Evolutionary conservation across 2,797 vertebrate species (phyloP), one percentile per base, ranked within the genome.

Genomic region (Spinibarbus caldwelli): DNA sequence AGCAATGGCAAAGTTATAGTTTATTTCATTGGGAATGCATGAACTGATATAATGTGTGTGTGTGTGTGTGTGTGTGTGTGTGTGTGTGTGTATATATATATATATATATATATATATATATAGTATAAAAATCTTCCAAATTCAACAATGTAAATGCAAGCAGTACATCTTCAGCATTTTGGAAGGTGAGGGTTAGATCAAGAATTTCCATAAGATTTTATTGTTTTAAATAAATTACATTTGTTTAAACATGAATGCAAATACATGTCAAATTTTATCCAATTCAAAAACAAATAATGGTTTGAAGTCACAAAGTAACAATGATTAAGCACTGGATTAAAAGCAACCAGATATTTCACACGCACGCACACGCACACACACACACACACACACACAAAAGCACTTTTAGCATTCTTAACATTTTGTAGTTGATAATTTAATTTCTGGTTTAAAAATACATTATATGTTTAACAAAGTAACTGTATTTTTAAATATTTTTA

Each of bases 301-400:
- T 45, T 47, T 45, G n/a, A 45, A 9, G n/a, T 72, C 43, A 72
- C 43, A 72, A 72, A 72, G 26, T 73, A 47, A 72, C 41, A 45
- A 73, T 4, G 2, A 29, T 62, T 29, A 29, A 62, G 26, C 10
- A 1, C n/a, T 31, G 59, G 12, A 14, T 62, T 29, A 15, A 62
- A 62, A 29, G 5, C 15, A 6, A 29, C 21, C 21, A 23, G 8
- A 57, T 23, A 57, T 31, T 64, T 64, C 59, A 15, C 59, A 38
- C 36, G 8, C 36, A 38, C 36, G 6, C 36, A 36, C 36, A 36
- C 36, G 6, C 36, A 36, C 36, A 38, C 6, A 38, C 36, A 38
- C 36, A 38, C 36, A 38, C 38, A 41, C 41, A 41, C 41, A 41
- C 41, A 10, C 47, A 49, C 15, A 49, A 19, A 52, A 52, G 8